Evolutionary conservation across 2,888 invertebrate genomes (phyloP).

Genomic region (Heteromyza rotundicornis): DNA sequence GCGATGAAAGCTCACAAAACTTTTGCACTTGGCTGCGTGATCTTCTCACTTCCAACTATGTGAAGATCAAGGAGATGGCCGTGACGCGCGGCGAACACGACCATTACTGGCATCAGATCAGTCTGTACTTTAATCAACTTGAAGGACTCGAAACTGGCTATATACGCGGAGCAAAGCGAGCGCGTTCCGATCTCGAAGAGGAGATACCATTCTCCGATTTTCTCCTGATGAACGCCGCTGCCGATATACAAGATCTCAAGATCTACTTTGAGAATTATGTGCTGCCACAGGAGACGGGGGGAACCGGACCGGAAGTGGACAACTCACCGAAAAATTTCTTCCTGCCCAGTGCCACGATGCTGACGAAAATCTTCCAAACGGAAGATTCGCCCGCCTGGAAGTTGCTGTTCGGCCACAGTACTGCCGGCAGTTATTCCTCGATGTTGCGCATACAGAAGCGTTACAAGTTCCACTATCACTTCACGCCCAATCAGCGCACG

Average conservation of each 20-base stretch:
- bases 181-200: conserved; percentile 68
- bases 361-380: conserved; percentile 51
- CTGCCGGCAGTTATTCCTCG: conserved; percentile 78
- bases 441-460: conserved; percentile 87
- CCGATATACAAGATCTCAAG: conserved; percentile 73
- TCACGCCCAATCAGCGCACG: conserved; percentile 64
- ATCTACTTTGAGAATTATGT: conserved; percentile 61
- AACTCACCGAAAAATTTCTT: conserved; percentile 69
- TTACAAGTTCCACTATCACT: conserved; percentile 80
- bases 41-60: conserved; percentile 69
- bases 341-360: conserved; percentile 64
- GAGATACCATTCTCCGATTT: conserved; percentile 71
- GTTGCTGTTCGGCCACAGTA: conserved; percentile 80
- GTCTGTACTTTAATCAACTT: conserved; percentile 77
- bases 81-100: conserved; percentile 65
- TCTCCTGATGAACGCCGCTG: conserved; percentile 76
- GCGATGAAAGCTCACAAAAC: conserved; percentile 56
- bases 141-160: conserved; percentile 80
- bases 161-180: conserved; percentile 71
- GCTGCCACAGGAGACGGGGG: conserved; percentile 42
- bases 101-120: conserved; percentile 87
- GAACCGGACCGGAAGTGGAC: conserved; percentile 24
- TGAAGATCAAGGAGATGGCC: conserved; percentile 70
- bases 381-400: conserved; percentile 52
- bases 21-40: conserved; percentile 65